A percentile compares a stretch with the other conserved stretches of the same genome.
Evolutionary conservation across 2,797 vertebrate species (phyloP).

Genomic region (Telmatherina bonti): DNA sequence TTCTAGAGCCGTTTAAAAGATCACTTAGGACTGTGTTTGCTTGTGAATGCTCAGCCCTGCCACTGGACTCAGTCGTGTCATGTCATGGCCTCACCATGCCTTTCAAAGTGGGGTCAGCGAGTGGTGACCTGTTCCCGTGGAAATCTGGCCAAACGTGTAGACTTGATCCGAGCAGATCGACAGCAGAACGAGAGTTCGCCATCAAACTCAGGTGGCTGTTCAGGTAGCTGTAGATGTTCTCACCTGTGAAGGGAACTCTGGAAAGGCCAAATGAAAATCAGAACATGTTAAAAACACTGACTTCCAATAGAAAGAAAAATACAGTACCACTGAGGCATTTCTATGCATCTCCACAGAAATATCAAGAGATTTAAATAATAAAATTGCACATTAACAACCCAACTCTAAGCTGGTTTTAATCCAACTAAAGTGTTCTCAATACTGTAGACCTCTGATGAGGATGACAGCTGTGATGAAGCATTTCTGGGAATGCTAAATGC

Average conservation of each 20-base stretch:
- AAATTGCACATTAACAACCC: background rate
- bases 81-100: conserved; percentile 89
- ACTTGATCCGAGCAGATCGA: conserved; percentile 89
- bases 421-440: conserved; percentile 1
- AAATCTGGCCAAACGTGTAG: conserved; percentile 98
- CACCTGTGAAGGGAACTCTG: conserved; percentile 73
- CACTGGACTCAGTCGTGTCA: too few relatives aligned
- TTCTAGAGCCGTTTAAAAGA: too few relatives aligned
- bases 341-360: background rate
- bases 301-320: background rate
- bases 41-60: too few relatives aligned
- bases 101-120: conserved; percentile 93
- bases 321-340: background rate
- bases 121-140: conserved; percentile 96
- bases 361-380: background rate
- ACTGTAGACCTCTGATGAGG: background rate
- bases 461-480: conserved; percentile 19
- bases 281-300: fast-evolving
- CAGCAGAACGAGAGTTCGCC: conserved; percentile 78
- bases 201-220: conserved; percentile 90
- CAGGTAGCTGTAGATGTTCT: conserved; percentile 90
- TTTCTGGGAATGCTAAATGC: conserved; percentile 7
- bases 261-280: background rate
- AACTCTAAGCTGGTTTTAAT: conserved; percentile 7
- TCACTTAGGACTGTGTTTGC: too few relatives aligned